These are phyloP conservation scores for Ophioninae sp. DNA, from an alignment of 2,888 invertebrate genomes.

Conservation along the genomic window DNA sequence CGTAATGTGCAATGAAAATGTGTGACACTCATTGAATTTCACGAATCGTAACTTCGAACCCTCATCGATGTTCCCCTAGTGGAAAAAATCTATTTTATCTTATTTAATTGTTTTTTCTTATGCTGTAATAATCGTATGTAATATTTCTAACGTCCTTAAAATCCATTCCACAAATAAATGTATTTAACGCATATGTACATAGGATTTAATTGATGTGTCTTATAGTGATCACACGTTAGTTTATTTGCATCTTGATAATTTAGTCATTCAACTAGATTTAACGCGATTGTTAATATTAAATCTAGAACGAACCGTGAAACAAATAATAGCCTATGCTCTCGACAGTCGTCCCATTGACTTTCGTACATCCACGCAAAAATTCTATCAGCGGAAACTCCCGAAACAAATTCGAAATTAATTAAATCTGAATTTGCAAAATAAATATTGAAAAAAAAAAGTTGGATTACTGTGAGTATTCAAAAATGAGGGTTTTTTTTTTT, in stretches of 20 bases:
- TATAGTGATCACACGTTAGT: constrained; percentile 47
- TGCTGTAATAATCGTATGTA: constrained; percentile 24
- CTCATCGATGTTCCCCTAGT: constrained; percentile 6
- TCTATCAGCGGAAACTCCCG: neutral
- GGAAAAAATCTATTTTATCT: constrained; percentile 11
- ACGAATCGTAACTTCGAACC: neutral
- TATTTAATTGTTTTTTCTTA: constrained; percentile 29
- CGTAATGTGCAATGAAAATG: constrained; percentile 29
- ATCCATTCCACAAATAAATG: constrained; percentile 54
- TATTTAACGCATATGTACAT: constrained; percentile 50
- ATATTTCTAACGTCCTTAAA: constrained; percentile 25
- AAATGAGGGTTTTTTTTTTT: no score
- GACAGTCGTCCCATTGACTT: constrained; percentile 12
- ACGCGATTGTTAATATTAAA: constrained; percentile 6
- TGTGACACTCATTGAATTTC: neutral
- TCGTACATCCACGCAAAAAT: neutral
- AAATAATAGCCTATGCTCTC: constrained; percentile 13
- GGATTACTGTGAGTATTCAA: neutral
- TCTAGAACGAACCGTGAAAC: constrained; percentile 15
- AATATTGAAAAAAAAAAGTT: neutral
- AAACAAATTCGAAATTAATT: neutral
- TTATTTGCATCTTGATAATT: constrained; percentile 56
- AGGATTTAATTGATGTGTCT: constrained; percentile 50
- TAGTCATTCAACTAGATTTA: constrained; percentile 36
- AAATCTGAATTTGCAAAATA: neutral